Evolutionary conservation across 2,113 vertebrate species (phyloP).

Genomic region (Ranitomeya variabilis): DNA sequence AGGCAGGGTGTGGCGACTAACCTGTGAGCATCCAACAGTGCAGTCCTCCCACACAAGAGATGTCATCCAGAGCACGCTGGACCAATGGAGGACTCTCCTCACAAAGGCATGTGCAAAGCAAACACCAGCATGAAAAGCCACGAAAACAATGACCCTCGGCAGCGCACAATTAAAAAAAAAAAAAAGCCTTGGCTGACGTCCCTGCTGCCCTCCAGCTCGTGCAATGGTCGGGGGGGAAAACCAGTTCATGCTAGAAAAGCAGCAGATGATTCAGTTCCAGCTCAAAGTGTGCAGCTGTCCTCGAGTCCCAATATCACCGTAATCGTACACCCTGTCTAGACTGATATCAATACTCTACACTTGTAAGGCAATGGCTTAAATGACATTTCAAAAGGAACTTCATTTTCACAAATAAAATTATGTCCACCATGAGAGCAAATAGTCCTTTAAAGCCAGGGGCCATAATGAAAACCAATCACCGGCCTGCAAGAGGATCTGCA

Average conservation of each 20-base stretch:
- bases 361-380: background rate
- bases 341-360: background rate
- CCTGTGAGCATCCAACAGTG: background rate
- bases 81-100: constrained; percentile 16
- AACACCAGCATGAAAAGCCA: constrained; percentile 16
- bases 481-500: too few species aligned
- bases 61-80: background rate
- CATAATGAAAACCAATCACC: too few species aligned
- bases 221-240: background rate
- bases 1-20: constrained; percentile 1
- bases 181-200: background rate
- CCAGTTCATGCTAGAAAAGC: constrained; percentile 26
- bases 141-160: constrained; percentile 32
- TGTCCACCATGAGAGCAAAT: background rate
- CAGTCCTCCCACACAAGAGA: background rate
- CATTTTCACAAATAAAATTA: background rate
- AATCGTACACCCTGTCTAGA: constrained; percentile 14
- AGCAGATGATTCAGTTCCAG: constrained; percentile 9
- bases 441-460: too few species aligned
- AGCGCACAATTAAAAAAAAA: background rate
- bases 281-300: background rate
- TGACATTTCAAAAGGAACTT: background rate
- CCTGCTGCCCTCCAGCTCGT: constrained; percentile 10
- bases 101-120: constrained; percentile 24
- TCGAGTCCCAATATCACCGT: constrained; percentile 1